Evolutionary conservation across 2,113 vertebrate species (phyloP).

Genomic region (Tenebrosternarchus preto): DNA sequence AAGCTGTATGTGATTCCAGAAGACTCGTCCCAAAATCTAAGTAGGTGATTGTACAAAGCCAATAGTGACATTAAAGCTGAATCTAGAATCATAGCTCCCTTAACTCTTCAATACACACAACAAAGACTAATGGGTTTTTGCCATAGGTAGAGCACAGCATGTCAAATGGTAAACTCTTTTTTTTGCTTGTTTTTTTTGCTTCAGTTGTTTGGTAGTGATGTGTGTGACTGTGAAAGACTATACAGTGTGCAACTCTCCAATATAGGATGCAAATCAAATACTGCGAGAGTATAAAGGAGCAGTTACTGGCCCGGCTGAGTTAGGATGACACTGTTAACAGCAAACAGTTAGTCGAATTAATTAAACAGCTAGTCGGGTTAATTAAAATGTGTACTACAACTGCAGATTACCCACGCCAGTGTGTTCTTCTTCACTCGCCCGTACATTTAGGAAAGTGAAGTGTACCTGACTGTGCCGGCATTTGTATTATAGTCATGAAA

Average conservation of each 20-base stretch:
- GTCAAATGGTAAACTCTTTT: background rate
- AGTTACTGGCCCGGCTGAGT: no score
- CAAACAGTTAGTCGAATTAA: no score
- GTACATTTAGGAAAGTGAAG: background rate
- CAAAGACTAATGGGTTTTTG: no score
- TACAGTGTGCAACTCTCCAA: background rate
- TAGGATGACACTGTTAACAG: no score
- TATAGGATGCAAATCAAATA: background rate
- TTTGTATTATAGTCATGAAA: background rate
- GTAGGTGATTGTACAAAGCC: no score
- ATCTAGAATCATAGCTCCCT: background rate
- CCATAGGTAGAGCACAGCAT: background rate
- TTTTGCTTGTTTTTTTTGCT: no score
- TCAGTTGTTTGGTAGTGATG: background rate
- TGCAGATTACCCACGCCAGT: background rate
- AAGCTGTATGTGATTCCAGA: background rate
- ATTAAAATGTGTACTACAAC: no score
- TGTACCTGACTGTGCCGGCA: background rate
- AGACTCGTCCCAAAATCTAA: background rate
- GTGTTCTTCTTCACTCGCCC: background rate
- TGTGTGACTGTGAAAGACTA: no score
- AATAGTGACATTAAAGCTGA: conserved; percentile 1
- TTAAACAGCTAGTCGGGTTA: no score
- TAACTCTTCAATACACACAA: background rate
- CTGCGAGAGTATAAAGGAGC: no score